Evolutionary conservation across 2,797 vertebrate species (phyloP).

Genomic region (Sarcophilus harrisii): DNA sequence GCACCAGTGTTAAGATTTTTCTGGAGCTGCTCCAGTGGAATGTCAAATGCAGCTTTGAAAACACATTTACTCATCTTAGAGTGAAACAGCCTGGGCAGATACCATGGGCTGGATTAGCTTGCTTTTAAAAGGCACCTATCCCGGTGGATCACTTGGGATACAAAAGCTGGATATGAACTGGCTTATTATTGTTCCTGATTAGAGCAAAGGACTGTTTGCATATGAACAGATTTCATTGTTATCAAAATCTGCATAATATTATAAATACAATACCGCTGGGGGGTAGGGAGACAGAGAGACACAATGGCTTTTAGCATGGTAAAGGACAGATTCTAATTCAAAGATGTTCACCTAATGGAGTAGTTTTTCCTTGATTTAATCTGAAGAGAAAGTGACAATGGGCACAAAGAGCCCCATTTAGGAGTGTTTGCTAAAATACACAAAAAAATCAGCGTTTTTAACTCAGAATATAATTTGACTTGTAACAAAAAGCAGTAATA

Average conservation of each 20-base stretch:
- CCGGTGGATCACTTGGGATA: slow-evolving; percentile 32
- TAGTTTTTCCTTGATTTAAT: slow-evolving; percentile 58
- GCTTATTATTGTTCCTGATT: slow-evolving; percentile 58
- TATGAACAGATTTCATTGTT: slow-evolving; percentile 70
- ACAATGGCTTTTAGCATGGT: slow-evolving; percentile 37
- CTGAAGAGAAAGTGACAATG: slow-evolving; percentile 43
- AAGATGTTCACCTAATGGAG: slow-evolving; percentile 51
- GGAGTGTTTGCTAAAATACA: not conserved
- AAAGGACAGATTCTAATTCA: slow-evolving; percentile 51
- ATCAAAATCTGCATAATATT: slow-evolving; percentile 57
- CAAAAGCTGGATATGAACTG: slow-evolving; percentile 53
- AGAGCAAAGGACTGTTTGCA: slow-evolving; percentile 64
- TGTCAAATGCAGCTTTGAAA: slow-evolving; percentile 75
- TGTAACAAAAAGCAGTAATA: slow-evolving; percentile 18
- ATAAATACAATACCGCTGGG: slow-evolving; percentile 12
- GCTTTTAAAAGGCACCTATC: slow-evolving; percentile 51
- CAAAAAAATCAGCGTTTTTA: not conserved
- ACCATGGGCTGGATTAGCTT: slow-evolving; percentile 58
- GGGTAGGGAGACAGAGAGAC: not conserved
- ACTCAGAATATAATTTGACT: not conserved
- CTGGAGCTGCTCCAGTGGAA: slow-evolving; percentile 69
- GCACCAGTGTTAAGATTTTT: slow-evolving; percentile 68
- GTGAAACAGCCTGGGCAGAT: slow-evolving; percentile 64
- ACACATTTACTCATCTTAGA: slow-evolving; percentile 50
- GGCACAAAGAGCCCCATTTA: slow-evolving; percentile 35